phyloP scores from a whole-genome alignment of 2,888 invertebrate species.

The Polydesmus complanatus region DNA sequence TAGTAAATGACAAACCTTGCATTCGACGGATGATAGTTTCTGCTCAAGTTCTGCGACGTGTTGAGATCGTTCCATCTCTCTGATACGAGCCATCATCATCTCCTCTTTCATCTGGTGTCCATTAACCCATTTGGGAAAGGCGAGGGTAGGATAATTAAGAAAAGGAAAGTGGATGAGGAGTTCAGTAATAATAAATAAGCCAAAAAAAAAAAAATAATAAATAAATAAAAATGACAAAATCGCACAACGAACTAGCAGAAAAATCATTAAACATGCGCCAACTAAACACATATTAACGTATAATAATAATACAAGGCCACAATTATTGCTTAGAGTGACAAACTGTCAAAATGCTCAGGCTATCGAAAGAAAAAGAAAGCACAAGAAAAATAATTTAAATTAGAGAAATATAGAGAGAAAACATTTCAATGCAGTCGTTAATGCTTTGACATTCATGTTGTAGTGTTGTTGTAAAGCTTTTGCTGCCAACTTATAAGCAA shows the following conservation, averaged over 20 bases:
- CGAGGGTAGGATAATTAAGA: not conserved
- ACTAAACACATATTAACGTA: not conserved
- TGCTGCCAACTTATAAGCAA: not conserved
- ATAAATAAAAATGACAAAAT: not conserved
- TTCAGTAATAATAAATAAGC: constrained; percentile 3
- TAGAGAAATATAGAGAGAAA: no score
- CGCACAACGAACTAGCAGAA: not conserved
- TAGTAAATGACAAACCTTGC: constrained; percentile 55
- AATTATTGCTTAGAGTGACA: not conserved
- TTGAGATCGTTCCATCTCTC: constrained; percentile 89
- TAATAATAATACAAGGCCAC: not conserved
- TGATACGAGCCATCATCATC: constrained; percentile 79
- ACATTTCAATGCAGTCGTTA: no score
- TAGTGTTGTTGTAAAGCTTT: not conserved
- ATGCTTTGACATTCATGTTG: not conserved
- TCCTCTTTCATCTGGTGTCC: constrained; percentile 60
- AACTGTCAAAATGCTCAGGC: not conserved
- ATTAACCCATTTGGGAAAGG: not conserved
- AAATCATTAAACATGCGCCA: not conserved
- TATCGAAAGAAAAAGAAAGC: not conserved
- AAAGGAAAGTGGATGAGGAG: constrained; percentile 4
- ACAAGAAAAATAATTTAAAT: no score
- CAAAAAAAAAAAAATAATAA: constrained; percentile 3
- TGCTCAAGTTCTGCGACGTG: constrained; percentile 83
- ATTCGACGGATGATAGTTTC: constrained; percentile 81